Conservation (phyloP, 2,888 invertebrate species). For the Perithous albicinctus region DNA sequence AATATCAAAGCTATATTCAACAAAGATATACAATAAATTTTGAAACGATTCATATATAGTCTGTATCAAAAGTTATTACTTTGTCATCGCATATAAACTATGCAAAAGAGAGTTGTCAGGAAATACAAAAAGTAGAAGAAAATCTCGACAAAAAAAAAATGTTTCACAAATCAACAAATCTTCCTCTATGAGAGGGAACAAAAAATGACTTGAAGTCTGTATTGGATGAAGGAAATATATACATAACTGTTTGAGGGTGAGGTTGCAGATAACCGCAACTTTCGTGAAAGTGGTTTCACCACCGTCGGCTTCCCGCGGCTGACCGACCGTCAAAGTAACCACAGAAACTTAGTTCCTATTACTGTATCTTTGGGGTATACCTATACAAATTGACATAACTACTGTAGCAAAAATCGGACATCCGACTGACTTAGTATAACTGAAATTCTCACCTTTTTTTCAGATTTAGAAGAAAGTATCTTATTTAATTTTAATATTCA, state of each 20-base stretch:
- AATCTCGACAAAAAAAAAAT: too few relatives aligned
- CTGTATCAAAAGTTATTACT: too few relatives aligned
- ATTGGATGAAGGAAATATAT: neutral
- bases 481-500: neutral
- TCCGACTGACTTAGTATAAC: neutral
- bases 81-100: too few relatives aligned
- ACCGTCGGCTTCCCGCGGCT: conserved; percentile 49
- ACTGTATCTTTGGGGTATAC: neutral
- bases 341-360: conserved; percentile 52
- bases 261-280: conserved; percentile 38
- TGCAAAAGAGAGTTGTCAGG: too few relatives aligned
- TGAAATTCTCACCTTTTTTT: neutral
- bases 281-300: conserved; percentile 39
- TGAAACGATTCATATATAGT: too few relatives aligned
- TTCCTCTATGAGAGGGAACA: too few relatives aligned
- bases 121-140: too few relatives aligned
- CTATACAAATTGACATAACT: neutral
- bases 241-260: conserved; percentile 7
- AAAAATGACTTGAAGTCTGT: too few relatives aligned
- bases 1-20: too few relatives aligned
- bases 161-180: too few relatives aligned
- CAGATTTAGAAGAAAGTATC: neutral
- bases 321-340: conserved; percentile 49
- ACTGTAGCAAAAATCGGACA: neutral
- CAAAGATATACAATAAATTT: too few relatives aligned